Conservation (phyloP, 2,888 invertebrate genomes). For the Vanessa cardui region DNA sequence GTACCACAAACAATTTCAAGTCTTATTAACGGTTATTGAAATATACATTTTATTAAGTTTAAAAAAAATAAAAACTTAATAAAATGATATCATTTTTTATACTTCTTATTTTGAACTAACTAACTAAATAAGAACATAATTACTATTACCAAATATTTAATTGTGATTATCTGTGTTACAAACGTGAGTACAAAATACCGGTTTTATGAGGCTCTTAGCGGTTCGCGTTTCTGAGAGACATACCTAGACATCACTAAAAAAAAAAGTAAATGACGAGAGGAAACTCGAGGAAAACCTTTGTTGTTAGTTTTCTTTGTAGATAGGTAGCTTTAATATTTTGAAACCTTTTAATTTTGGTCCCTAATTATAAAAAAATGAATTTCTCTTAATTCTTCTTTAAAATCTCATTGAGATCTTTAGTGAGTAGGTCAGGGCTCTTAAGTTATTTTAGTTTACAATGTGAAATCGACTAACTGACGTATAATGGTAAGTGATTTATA, state of each 20-base stretch:
- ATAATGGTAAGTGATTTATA: constrained; percentile 58
- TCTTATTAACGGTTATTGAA: constrained; percentile 5
- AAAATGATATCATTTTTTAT: too few relatives aligned
- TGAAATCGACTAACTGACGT: constrained; percentile 59
- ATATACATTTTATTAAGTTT: background rate
- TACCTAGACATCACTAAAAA: constrained; percentile 28
- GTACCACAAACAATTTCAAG: background rate
- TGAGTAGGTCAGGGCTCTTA: constrained; percentile 27
- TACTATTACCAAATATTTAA: background rate
- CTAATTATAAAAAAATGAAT: constrained; percentile 27
- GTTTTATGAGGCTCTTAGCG: constrained; percentile 5
- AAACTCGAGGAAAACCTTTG: constrained; percentile 45
- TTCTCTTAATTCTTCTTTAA: constrained; percentile 23
- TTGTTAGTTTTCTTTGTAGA: constrained; percentile 43
- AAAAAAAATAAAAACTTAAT: too few relatives aligned
- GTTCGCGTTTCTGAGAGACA: constrained; percentile 19
- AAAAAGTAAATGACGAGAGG: constrained; percentile 37
- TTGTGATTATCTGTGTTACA: background rate
- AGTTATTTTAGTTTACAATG: constrained; percentile 54
- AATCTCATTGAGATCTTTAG: constrained; percentile 28
- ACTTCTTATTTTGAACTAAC: background rate
- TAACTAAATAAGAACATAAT: background rate
- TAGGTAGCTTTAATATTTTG: constrained; percentile 31
- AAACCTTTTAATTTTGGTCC: constrained; percentile 24
- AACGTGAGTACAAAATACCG: background rate